These are phyloP conservation scores for Lathamus discolor DNA, from an alignment of 2,113 vertebrate genomes.

Conservation along the genomic window DNA sequence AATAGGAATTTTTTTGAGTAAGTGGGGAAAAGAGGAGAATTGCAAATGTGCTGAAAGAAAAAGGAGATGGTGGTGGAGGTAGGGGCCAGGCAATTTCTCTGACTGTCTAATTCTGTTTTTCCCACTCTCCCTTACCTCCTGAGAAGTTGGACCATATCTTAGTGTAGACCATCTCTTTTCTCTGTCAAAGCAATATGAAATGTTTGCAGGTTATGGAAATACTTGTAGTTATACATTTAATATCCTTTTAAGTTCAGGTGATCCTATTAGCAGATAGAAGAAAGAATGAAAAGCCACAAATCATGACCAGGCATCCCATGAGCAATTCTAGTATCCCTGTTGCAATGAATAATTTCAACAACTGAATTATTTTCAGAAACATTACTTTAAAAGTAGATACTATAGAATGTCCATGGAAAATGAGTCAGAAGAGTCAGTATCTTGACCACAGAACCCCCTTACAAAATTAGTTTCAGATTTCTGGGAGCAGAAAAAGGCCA, in stretches of 20 bases:
- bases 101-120: background rate
- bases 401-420: conserved; percentile 5
- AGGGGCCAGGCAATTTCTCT: background rate
- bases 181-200: background rate
- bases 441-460: background rate
- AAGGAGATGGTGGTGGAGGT: background rate
- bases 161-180: background rate
- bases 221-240: background rate
- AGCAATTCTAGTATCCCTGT: background rate
- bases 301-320: background rate
- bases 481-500: background rate
- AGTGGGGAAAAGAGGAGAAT: background rate
- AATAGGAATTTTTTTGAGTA: background rate
- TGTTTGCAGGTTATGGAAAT: background rate
- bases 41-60: background rate
- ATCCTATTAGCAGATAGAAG: background rate
- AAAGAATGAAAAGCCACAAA: background rate
- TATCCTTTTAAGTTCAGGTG: background rate
- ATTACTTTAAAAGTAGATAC: background rate
- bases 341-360: background rate
- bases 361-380: background rate
- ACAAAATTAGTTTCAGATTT: background rate
- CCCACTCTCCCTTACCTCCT: background rate
- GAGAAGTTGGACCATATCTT: background rate
- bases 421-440: conserved; percentile 6